Conservation (phyloP, 1,140 invertebrate species). For the Solenopsis invicta region DNA sequence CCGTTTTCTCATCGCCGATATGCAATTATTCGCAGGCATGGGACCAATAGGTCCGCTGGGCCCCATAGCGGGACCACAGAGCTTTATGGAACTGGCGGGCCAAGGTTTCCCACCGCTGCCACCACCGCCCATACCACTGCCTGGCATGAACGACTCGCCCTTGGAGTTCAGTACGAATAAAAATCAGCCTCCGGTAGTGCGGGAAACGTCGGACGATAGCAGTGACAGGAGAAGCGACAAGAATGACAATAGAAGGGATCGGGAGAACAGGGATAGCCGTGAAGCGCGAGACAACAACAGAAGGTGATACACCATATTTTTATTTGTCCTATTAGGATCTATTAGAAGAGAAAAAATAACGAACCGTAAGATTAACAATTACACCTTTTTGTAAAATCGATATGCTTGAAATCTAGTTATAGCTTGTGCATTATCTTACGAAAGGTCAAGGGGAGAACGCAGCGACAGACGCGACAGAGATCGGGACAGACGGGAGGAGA, state of each 20-base stretch:
- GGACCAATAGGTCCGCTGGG: slow-evolving; percentile 85
- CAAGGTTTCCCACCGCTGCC: slow-evolving; percentile 85
- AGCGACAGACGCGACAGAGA: slow-evolving; percentile 84
- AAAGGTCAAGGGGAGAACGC: slow-evolving; percentile 82
- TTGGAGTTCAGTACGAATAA: slow-evolving; percentile 91
- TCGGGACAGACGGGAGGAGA: slow-evolving; percentile 84
- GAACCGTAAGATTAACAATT: background rate
- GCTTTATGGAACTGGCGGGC: slow-evolving; percentile 86
- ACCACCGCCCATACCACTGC: slow-evolving; percentile 84
- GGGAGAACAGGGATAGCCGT: slow-evolving; percentile 80
- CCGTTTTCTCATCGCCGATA: background rate
- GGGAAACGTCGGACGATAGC: slow-evolving; percentile 85
- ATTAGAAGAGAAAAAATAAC: background rate
- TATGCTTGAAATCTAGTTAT: slow-evolving; percentile 26
- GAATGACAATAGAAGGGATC: slow-evolving; percentile 83
- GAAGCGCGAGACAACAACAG: slow-evolving; percentile 80
- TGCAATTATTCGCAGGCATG: slow-evolving; percentile 78
- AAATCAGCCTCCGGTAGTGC: slow-evolving; percentile 88
- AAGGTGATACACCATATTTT: slow-evolving; percentile 72
- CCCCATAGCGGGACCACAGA: slow-evolving; percentile 83
- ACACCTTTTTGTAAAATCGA: background rate
- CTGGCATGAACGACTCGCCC: slow-evolving; percentile 90
- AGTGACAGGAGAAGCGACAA: slow-evolving; percentile 85
- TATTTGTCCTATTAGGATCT: background rate
- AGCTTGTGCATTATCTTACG: slow-evolving; percentile 38